These are phyloP conservation scores for Apamea crenata DNA, from an alignment of 2,888 invertebrate species.

Conservation along the genomic window DNA sequence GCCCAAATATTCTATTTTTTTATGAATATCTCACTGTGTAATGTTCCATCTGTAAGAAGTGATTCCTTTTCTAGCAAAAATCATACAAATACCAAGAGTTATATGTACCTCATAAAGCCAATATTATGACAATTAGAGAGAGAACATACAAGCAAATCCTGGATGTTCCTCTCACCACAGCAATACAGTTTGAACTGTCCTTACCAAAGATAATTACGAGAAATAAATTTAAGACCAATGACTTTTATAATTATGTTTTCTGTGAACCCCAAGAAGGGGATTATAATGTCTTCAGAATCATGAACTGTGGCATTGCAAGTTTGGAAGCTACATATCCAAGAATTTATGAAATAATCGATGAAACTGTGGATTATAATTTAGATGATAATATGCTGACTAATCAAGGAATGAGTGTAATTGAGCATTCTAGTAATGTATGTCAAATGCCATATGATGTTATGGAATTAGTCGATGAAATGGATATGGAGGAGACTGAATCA, in stretches of 20 bases:
- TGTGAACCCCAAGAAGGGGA: slow-evolving; percentile 35
- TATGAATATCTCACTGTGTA: not conserved
- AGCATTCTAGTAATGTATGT: slow-evolving; percentile 65
- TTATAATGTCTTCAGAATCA: not conserved
- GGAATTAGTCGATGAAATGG: not conserved
- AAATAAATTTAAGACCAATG: slow-evolving; percentile 55
- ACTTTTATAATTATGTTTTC: slow-evolving; percentile 57
- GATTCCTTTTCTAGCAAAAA: slow-evolving; percentile 80
- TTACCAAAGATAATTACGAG: slow-evolving; percentile 66
- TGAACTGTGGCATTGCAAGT: slow-evolving; percentile 2
- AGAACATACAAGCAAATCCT: slow-evolving; percentile 9
- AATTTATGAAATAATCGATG: slow-evolving; percentile 27
- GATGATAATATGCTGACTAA: slow-evolving; percentile 4
- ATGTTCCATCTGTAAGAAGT: slow-evolving; percentile 63
- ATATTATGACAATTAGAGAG: slow-evolving; percentile 67
- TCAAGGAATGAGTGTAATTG: slow-evolving; percentile 55
- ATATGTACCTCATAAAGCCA: slow-evolving; percentile 71
- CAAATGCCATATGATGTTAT: not conserved
- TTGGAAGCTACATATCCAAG: not conserved
- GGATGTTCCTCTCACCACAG: slow-evolving; percentile 11
- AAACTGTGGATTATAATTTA: not conserved
- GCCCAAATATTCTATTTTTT: not conserved
- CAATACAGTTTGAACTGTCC: slow-evolving; percentile 57
- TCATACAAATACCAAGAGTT: slow-evolving; percentile 81
- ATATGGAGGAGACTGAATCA: not conserved